Evolutionary conservation across 2,797 vertebrate species (phyloP), one percentile per base, ranked within the genome.

Genomic region (Rhynchotus rufescens): DNA sequence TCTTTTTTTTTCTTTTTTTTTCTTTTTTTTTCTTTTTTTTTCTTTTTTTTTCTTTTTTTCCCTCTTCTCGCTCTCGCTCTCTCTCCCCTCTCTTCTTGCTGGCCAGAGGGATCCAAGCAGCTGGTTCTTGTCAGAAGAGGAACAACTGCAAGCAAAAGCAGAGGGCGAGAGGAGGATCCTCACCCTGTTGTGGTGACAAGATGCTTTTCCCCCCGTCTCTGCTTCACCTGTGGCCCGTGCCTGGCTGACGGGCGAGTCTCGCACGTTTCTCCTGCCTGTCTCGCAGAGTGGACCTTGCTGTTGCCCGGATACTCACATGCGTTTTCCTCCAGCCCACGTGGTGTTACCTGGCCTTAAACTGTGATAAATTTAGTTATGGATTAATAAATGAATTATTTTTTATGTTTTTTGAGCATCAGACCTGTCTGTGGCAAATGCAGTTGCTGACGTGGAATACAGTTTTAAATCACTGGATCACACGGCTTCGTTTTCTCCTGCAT

Each of bases 281-380:
- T 16, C 26, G 6, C 61, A 59, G 34, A 34, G 15, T 20, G 15
- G 10, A 30, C 26, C 54, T 2, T 20, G 36, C 44, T 32, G 13
- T 14, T 15, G 44, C 14, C 7, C 0, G 59, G 9, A 8, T 4
- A 2, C 59, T 23, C 38, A 0, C n/a, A 10, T 6, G 1, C 3
- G 1, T 47, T 61, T 56, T 30, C 47, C 22, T 34, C 32, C 30
- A 23, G 4, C 21, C 47, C 26, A 10, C 56, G 61, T 34, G 15
- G 1, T 59, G 36, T 44, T 21, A 38, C 17, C 17, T 9, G 8
- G 10, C n/a, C 3, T 1, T 42, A 49, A 79, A 36, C 19, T 12
- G 44, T 10, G 12, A 5, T 4, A 44, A n/a, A 21, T 26, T 28
- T 32, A 34, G 17, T 40, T 65, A 32, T 28, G 32, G 14, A 32